Percentiles rank a stretch among this genome's conserved stretches.
These are phyloP conservation scores for Anser brachyrhynchus DNA, from an alignment of 2,113 vertebrate species.

Conservation along the genomic window DNA sequence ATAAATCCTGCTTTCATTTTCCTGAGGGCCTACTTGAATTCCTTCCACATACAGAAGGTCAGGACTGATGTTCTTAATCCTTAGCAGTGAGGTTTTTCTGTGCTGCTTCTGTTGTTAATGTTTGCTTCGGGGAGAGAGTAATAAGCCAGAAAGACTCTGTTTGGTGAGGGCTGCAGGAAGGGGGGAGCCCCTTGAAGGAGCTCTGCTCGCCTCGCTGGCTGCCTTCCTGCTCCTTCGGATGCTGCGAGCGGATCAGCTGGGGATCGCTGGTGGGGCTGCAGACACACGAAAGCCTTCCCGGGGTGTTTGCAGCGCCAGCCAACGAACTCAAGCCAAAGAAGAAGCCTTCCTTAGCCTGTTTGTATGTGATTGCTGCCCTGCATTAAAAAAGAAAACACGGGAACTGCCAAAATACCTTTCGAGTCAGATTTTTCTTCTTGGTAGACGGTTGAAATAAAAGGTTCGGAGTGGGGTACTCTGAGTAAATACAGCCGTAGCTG, in stretches of 20 bases:
- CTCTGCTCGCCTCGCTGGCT: rapidly evolving
- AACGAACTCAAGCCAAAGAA: background rate
- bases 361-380: rapidly evolving
- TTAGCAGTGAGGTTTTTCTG: background rate
- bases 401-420: background rate
- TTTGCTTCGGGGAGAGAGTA: slow-evolving; percentile 56
- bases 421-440: background rate
- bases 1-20: slow-evolving; percentile 68
- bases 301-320: background rate
- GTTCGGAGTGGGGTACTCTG: background rate
- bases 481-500: background rate
- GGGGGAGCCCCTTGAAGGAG: background rate
- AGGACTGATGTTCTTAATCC: slow-evolving; percentile 61
- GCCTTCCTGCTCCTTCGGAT: background rate
- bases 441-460: background rate
- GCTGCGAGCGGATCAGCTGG: background rate
- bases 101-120: slow-evolving; percentile 48
- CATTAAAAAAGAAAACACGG: background rate
- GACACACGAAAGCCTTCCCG: background rate
- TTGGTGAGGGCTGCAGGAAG: background rate
- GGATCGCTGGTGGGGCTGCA: background rate
- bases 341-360: background rate
- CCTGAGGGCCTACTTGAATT: slow-evolving; percentile 67
- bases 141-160: slow-evolving; percentile 38
- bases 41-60: slow-evolving; percentile 40